Percentiles rank a stretch among this genome's conserved stretches.
phyloP scores from a whole-genome alignment of 2,113 vertebrate species.

The Panthera leo region DNA sequence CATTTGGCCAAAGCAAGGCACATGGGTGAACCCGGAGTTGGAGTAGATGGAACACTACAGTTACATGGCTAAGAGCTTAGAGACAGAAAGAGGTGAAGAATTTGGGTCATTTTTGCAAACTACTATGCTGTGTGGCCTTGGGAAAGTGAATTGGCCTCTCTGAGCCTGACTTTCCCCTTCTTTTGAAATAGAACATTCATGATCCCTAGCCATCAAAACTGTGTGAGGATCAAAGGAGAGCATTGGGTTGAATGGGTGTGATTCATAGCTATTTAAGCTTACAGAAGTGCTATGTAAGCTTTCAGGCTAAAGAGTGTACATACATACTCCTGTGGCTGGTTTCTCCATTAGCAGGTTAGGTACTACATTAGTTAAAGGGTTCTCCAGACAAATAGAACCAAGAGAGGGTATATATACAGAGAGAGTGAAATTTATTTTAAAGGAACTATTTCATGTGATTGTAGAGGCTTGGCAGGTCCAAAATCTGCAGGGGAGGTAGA shows the following conservation, averaged over 20 bases:
- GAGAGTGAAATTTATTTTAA: background rate
- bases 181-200: background rate
- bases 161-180: background rate
- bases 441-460: background rate
- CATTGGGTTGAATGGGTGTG: background rate
- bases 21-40: background rate
- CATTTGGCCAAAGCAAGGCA: background rate
- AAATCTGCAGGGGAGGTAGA: background rate
- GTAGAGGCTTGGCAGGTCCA: background rate
- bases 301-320: background rate
- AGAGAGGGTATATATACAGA: background rate
- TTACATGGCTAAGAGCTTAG: background rate
- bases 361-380: background rate
- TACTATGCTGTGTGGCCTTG: background rate
- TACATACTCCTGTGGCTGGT: no score
- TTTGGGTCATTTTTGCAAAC: background rate
- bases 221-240: background rate
- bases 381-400: conserved; percentile 14
- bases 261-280: background rate
- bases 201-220: background rate
- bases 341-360: background rate
- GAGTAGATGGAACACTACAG: background rate
- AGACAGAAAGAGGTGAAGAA: background rate
- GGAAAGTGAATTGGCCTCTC: background rate
- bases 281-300: background rate